phyloP scores from a whole-genome alignment of 2,888 invertebrate species.

The Chesias legatella region DNA sequence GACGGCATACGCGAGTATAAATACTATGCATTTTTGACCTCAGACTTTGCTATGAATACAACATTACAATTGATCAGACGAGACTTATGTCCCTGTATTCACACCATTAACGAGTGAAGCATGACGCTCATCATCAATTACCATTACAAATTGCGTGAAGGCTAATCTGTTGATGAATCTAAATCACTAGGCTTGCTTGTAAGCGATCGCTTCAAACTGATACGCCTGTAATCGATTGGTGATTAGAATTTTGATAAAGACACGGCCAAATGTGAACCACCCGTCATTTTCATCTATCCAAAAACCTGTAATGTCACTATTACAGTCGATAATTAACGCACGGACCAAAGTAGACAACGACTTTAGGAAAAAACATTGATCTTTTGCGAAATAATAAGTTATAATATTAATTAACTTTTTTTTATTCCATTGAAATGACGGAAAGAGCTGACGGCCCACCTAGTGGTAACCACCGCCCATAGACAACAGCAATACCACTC shows the following conservation, averaged over 20 bases:
- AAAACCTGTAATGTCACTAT: no score
- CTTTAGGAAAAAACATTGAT: no score
- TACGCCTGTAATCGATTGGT: slow-evolving; percentile 21
- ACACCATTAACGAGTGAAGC: no score
- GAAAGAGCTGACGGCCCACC: no score
- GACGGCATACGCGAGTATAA: slow-evolving; percentile 25
- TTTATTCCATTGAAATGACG: no score
- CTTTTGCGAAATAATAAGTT: no score
- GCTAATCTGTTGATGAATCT: slow-evolving; percentile 48
- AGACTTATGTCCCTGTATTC: slow-evolving; percentile 14
- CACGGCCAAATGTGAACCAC: slow-evolving; percentile 4
- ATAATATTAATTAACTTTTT: no score
- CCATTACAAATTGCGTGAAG: slow-evolving; percentile 34
- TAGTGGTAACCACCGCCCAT: no score
- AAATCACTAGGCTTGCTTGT: slow-evolving; percentile 45
- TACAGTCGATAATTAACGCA: no score
- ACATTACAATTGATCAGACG: slow-evolving; percentile 29
- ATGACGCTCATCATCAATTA: slow-evolving; percentile 34
- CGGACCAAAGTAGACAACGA: no score
- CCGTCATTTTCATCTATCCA: background rate
- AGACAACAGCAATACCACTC: no score
- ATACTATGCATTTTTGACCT: slow-evolving; percentile 28
- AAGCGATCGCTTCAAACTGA: slow-evolving; percentile 25
- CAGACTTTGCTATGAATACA: slow-evolving; percentile 30
- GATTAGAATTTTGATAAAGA: slow-evolving; percentile 23